A percentile compares a stretch with the other conserved stretches of the same genome.
These are phyloP conservation scores for Ceratitis capitata DNA, from an alignment of 1,140 invertebrate genomes.

Conservation along the genomic window DNA sequence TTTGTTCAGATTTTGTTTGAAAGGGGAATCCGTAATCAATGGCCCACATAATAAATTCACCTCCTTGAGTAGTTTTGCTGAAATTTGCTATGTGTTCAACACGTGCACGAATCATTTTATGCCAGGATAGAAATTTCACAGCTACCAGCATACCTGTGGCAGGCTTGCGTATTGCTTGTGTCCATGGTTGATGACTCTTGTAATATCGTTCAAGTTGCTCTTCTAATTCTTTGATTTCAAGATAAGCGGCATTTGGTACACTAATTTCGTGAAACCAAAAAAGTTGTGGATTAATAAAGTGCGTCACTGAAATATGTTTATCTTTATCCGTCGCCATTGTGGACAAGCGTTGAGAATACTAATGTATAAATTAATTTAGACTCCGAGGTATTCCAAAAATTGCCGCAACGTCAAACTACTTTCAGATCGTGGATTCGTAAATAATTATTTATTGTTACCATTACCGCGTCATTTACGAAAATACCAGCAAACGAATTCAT, in stretches of 20 bases:
- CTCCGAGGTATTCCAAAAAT: too few relatives aligned
- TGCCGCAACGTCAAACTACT: too few relatives aligned
- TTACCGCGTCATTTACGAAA: too few relatives aligned
- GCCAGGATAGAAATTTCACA: slow-evolving; percentile 38
- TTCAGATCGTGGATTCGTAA: too few relatives aligned
- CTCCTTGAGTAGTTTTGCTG: background rate
- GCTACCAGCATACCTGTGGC: slow-evolving; percentile 12
- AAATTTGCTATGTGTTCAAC: slow-evolving; percentile 40
- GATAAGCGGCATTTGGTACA: slow-evolving; percentile 10
- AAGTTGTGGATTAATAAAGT: slow-evolving; percentile 44
- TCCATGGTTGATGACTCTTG: background rate
- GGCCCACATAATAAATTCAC: slow-evolving; percentile 42
- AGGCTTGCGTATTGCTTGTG: background rate
- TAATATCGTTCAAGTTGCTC: slow-evolving; percentile 25
- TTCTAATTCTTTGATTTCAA: slow-evolving; percentile 24
- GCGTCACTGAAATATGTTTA: slow-evolving; percentile 39
- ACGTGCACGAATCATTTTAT: slow-evolving; percentile 44
- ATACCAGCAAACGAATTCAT: too few relatives aligned
- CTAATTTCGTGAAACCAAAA: slow-evolving; percentile 43
- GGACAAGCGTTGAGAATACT: too few relatives aligned
- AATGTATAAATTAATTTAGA: too few relatives aligned
- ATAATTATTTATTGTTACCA: too few relatives aligned
- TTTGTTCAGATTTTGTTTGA: slow-evolving; percentile 29
- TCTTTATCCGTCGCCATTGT: background rate
- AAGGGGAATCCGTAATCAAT: slow-evolving; percentile 46